Conservation (phyloP, 1,140 invertebrate genomes). For the Adoxophyes honmai region DNA sequence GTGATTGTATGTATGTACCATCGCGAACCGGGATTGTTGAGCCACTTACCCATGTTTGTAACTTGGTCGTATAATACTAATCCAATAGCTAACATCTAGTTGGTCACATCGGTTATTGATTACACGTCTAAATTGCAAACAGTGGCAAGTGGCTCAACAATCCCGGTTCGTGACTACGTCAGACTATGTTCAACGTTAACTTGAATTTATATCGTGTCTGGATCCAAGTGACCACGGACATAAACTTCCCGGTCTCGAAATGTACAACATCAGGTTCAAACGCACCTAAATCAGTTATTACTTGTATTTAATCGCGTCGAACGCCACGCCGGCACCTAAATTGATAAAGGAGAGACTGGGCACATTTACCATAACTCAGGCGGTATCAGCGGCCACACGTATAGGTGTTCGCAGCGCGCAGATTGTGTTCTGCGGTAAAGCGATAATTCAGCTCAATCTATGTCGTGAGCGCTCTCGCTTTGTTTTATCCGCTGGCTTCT, state of each 20-base stretch:
- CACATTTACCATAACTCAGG: slow-evolving; percentile 71
- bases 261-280: too few species aligned
- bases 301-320: slow-evolving; percentile 48
- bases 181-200: slow-evolving; percentile 21
- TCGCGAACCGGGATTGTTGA: too few species aligned
- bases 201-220: slow-evolving; percentile 13
- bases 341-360: slow-evolving; percentile 65
- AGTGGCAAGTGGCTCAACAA: too few species aligned
- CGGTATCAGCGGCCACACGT: slow-evolving; percentile 39
- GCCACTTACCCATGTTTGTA: too few species aligned
- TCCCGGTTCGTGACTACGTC: too few species aligned
- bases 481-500: slow-evolving; percentile 74
- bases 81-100: too few species aligned
- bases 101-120: too few species aligned
- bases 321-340: slow-evolving; percentile 63
- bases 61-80: too few species aligned
- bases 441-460: slow-evolving; percentile 77
- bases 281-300: slow-evolving; percentile 18
- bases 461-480: slow-evolving; percentile 74
- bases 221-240: too few species aligned
- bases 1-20: too few species aligned
- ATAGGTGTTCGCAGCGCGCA: slow-evolving; percentile 28
- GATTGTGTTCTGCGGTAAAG: slow-evolving; percentile 76
- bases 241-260: too few species aligned
- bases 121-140: too few species aligned